A percentile compares a stretch with the other conserved stretches of the same genome.
These are phyloP conservation scores for Agelastica alni DNA, from an alignment of 2,888 invertebrate genomes.

Conservation along the genomic window DNA sequence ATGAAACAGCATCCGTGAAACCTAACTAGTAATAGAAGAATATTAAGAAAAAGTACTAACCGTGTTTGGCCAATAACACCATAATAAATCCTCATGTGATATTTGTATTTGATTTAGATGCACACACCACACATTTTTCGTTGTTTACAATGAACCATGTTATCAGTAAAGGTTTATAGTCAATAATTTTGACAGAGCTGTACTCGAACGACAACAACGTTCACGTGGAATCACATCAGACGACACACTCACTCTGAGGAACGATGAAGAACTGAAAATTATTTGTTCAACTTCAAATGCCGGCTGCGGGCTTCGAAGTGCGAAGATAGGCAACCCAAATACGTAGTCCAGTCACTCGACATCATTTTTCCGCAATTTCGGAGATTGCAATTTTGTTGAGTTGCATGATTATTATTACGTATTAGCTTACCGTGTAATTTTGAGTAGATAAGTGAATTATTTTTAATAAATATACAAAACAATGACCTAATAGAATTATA, in stretches of 20 bases:
- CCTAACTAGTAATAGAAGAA: too few relatives aligned
- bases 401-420: too few relatives aligned
- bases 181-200: slow-evolving; percentile 21
- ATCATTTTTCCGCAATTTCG: too few relatives aligned
- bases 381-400: too few relatives aligned
- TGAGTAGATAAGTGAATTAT: too few relatives aligned
- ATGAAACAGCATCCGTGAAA: too few relatives aligned
- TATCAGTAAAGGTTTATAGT: slow-evolving; percentile 8
- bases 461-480: too few relatives aligned
- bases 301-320: slow-evolving; percentile 7
- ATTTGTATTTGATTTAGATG: neutral
- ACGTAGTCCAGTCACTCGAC: neutral
- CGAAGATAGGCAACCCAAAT: slow-evolving; percentile 6
- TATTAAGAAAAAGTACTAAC: too few relatives aligned
- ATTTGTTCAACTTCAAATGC: too few relatives aligned
- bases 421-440: too few relatives aligned
- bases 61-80: slow-evolving; percentile 23
- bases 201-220: slow-evolving; percentile 23
- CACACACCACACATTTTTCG: slow-evolving; percentile 7
- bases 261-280: slow-evolving; percentile 33
- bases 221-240: slow-evolving; percentile 2
- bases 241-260: slow-evolving; percentile 10
- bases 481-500: too few relatives aligned
- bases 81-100: slow-evolving; percentile 10
- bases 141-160: slow-evolving; percentile 18